A percentile compares a stretch with the other conserved stretches of the same genome.
These are phyloP conservation scores for Clarias macrocephalus DNA, from an alignment of 2,113 vertebrate species.

Conservation along the genomic window DNA sequence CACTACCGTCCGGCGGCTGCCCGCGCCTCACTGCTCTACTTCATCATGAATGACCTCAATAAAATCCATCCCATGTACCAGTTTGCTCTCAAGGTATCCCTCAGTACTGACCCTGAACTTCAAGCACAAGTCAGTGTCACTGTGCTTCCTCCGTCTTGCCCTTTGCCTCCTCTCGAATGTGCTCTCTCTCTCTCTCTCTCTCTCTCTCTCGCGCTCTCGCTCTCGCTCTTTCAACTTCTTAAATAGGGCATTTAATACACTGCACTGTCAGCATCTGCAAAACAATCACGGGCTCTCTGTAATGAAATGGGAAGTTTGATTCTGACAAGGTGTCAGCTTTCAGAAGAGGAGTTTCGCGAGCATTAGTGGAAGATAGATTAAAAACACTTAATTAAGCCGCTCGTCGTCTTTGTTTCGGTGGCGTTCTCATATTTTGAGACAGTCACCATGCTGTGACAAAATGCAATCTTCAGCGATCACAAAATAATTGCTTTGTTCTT, in stretches of 20 bases:
- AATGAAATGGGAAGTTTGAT: conserved; percentile 3
- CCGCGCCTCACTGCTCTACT: conserved; percentile 89
- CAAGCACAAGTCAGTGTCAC: conserved; percentile 18
- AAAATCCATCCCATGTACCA: conserved; percentile 95
- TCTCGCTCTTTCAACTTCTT: neutral
- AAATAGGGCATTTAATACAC: conserved; percentile 30
- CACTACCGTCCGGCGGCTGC: conserved; percentile 83
- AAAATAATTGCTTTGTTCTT: conserved; percentile 47
- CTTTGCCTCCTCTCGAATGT: neutral
- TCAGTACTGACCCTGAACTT: conserved; percentile 53
- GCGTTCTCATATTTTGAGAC: conserved; percentile 7
- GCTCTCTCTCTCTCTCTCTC: neutral
- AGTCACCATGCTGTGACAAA: conserved; percentile 33
- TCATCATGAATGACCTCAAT: conserved; percentile 89
- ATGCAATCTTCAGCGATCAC: conserved; percentile 39
- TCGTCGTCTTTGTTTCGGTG: conserved; percentile 13
- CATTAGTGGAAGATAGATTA: conserved; percentile 37
- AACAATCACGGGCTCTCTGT: neutral
- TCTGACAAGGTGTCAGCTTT: conserved; percentile 24
- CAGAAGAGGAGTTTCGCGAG: neutral
- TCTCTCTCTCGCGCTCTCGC: neutral
- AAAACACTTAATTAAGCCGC: conserved; percentile 34
- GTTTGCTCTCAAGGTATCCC: conserved; percentile 85
- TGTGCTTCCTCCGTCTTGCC: neutral
- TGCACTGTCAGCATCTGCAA: neutral